Base-by-base conservation (phyloP, 2,113 vertebrate species). In the Paramisgurnus dabryanus region DNA sequence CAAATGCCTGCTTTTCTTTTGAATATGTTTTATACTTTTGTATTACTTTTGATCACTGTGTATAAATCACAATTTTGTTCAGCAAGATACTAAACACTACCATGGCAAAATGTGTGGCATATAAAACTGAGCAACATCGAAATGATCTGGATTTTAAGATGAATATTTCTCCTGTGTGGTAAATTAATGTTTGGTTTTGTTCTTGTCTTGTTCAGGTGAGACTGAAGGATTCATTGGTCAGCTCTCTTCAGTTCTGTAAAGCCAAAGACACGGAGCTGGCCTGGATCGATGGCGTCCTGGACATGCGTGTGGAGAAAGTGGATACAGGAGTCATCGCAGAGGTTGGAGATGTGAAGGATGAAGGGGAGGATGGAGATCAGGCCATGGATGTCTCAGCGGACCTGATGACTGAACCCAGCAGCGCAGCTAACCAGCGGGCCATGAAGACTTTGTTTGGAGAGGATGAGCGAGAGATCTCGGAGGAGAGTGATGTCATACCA, bases 191-290 rank as follows among this genome's bases (percentile, higher is more conserved):
- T 6, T 18, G 0, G 17, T 18, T 58, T 58, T 58, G 55, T 12
- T 60, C 27, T 22, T 57, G 0, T 85, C 10, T 7, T 22, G 0
- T 60, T 2, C 85, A 99, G 98, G 98, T 99, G 81, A 92, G 98
- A 27, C 91, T 99, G 86, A 99, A 99, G 92, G 98, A 99, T 90
- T 98, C 97, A 1, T 89, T 99, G 67, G 98, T 99, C 84, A 99
- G 98, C 90, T 99, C 98, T 0, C 94, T 99, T 85, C 96, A 98
- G 90, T 98, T 99, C 89, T 99, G 97, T 90, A 97, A 96, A 89
- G 98, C 97, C 67, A 97, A 95, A 85, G 98, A 99, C 89, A 97
- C 96, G 0, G 98, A 99, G 88, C 81, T 99, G 67, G 98, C 98
- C 2, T 99, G 98, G 98, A 97, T 99, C 74, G 96, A 99, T 4